Evolutionary conservation across 2,888 invertebrate genomes (phyloP), one percentile per base, ranked within the genome.

Genomic region (Camptogramma bilineatum): DNA sequence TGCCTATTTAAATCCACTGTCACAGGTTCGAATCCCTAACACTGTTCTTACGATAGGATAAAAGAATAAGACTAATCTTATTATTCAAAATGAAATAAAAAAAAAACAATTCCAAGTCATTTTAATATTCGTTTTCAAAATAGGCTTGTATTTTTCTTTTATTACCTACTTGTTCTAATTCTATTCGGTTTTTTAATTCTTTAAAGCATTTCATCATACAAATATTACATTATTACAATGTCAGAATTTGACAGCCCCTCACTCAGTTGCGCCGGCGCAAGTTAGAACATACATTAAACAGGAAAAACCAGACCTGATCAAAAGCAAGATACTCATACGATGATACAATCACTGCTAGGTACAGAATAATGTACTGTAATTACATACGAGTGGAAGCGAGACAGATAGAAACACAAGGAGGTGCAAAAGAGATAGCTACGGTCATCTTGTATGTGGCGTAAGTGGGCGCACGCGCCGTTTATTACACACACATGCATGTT

Each of bases 381-480:
- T 82, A 83, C 73, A 80, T 80, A 82, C 73, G 68, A 69, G 81
- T 69, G 72, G 28, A 79, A 78, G 65, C 42, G 77, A 76, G 74
- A 78, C 39, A 65, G 72, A 50, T 18, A 63, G 54, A 57, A 19
- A 18, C 9, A 16, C n/a, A 18, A 8, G 58, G 54, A 50, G 42
- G 80, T 5, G 1, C 21, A 67, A 85, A 58, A 54, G 74, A 74
- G 84, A 84, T 18, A 16, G 69, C 34, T 58, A 71, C 61, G 79
- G 66, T 76, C 79, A 79, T 82, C 79, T 80, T 79, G 85, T 87
- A 85, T 85, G 75, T 82, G 80, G 75, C 78, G 81, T 78, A 83
- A 82, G 79, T 77, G 76, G 73, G 78, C 87, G 87, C 88, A 83
- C 83, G 87, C 84, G 86, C 77, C 79, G 73, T 76, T 84, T 85